Percentiles rank a stretch among this genome's conserved stretches.
Conservation (phyloP, 2,888 invertebrate species). For the Octonoba sinensis region DNA sequence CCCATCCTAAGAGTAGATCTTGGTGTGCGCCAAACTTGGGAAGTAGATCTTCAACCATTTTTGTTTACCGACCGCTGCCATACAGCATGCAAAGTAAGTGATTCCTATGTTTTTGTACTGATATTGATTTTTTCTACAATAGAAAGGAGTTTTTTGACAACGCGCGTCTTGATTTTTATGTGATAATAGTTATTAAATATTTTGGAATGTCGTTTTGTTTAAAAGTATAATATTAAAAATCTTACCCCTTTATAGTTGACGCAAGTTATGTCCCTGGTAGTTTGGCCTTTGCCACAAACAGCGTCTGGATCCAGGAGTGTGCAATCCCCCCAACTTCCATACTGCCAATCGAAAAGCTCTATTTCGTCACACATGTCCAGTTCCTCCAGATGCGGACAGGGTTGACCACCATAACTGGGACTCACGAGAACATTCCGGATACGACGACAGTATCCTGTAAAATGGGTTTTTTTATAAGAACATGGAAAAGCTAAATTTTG, state of each 20-base stretch:
- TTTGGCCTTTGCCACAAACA: slow-evolving; percentile 64
- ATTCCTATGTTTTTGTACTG: too few species aligned
- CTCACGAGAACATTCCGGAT: slow-evolving; percentile 74
- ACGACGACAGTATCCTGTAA: slow-evolving; percentile 69
- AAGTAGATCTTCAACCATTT: too few species aligned
- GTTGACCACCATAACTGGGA: slow-evolving; percentile 73
- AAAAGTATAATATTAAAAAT: background rate
- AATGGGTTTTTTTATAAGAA: background rate
- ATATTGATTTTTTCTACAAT: too few species aligned
- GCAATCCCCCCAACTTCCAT: slow-evolving; percentile 67
- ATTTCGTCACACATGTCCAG: slow-evolving; percentile 60
- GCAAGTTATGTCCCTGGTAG: slow-evolving; percentile 62
- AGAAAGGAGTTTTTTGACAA: too few species aligned
- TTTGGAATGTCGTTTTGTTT: background rate
- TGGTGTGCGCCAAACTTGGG: too few species aligned
- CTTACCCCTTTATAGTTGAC: slow-evolving; percentile 63
- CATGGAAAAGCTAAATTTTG: too few species aligned
- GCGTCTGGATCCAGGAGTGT: slow-evolving; percentile 55
- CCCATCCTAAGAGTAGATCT: too few species aligned
- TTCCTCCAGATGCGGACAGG: slow-evolving; percentile 65
- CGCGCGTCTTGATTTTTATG: too few species aligned
- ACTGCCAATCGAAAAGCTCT: slow-evolving; percentile 67
- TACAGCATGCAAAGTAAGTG: too few species aligned
- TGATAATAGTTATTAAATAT: too few species aligned
- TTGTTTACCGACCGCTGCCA: too few species aligned